Percentiles rank a stretch among this genome's conserved stretches.
phyloP scores from a whole-genome alignment of 1,140 invertebrate genomes.

The Cylas formicarius region DNA sequence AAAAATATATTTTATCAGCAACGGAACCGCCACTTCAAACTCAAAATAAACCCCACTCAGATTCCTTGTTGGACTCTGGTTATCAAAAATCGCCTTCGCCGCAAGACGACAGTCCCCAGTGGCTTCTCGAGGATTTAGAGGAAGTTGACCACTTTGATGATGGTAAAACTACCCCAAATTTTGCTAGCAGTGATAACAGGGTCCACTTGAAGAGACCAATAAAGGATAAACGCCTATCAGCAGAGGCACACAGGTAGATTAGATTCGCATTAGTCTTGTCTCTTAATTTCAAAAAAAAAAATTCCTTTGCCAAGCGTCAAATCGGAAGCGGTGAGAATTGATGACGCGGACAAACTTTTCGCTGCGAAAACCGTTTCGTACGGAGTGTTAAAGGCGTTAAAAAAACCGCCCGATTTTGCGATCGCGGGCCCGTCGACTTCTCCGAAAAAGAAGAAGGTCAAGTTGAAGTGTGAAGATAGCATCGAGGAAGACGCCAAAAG shows the following conservation, averaged over 20 bases:
- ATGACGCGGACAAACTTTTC: too few species aligned
- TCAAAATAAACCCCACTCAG: slow-evolving; percentile 11
- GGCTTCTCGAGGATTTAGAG: slow-evolving; percentile 11
- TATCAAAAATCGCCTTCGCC: slow-evolving; percentile 46
- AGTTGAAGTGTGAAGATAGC: slow-evolving; percentile 17
- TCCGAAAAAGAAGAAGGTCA: slow-evolving; percentile 10
- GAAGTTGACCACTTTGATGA: slow-evolving; percentile 20
- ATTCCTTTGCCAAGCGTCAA: too few species aligned
- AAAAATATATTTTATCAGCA: too few species aligned
- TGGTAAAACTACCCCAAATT: slow-evolving; percentile 8
- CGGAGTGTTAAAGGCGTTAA: too few species aligned
- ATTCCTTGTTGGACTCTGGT: slow-evolving; percentile 44
- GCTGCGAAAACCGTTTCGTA: too few species aligned
- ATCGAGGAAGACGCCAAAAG: slow-evolving; percentile 30
- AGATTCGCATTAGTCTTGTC: too few species aligned
- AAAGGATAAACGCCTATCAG: too few species aligned
- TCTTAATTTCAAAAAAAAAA: too few species aligned
- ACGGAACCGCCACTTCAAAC: slow-evolving; percentile 1
- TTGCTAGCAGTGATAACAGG: slow-evolving; percentile 20
- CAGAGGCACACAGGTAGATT: too few species aligned
- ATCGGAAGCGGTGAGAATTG: too few species aligned
- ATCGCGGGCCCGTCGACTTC: slow-evolving; percentile 17
- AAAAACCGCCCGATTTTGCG: too few species aligned
- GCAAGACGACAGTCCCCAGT: slow-evolving; percentile 9
- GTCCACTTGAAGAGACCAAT: slow-evolving; percentile 19